Evolutionary conservation across 2,797 vertebrate genomes (phyloP).

Genomic region (Macropus fuliginosus): DNA sequence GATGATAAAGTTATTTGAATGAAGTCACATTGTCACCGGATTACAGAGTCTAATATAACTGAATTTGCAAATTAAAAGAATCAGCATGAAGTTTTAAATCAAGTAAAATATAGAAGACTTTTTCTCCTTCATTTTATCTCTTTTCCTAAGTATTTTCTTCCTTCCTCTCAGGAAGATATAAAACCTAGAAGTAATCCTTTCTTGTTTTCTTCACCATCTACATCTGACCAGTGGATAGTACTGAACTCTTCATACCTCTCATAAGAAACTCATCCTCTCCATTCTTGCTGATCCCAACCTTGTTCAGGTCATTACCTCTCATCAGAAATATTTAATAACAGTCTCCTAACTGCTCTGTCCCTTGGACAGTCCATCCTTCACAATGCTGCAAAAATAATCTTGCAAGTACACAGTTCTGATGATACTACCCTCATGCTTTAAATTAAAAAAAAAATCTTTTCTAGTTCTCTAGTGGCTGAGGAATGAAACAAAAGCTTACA

Average conservation of each 20-base stretch:
- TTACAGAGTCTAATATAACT: neutral
- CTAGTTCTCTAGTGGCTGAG: neutral
- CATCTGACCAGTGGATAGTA: neutral
- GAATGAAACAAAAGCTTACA: neutral
- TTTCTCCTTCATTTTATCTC: neutral
- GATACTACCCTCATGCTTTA: neutral
- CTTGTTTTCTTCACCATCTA: neutral
- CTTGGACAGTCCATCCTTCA: neutral
- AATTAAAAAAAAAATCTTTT: too few relatives aligned
- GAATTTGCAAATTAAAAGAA: neutral
- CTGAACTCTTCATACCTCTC: neutral
- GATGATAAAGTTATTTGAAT: constrained; percentile 10
- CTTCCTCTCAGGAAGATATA: neutral
- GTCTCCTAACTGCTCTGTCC: neutral
- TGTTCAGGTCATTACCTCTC: neutral
- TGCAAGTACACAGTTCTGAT: neutral
- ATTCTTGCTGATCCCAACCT: neutral
- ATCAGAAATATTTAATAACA: neutral
- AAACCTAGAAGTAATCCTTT: neutral
- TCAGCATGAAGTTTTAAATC: neutral
- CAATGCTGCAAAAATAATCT: neutral
- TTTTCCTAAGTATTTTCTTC: neutral
- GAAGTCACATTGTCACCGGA: neutral
- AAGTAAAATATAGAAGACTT: neutral
- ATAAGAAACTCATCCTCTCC: neutral